Conservation (phyloP, 2,113 vertebrate species). For the Oreochromis spilurus region DNA sequence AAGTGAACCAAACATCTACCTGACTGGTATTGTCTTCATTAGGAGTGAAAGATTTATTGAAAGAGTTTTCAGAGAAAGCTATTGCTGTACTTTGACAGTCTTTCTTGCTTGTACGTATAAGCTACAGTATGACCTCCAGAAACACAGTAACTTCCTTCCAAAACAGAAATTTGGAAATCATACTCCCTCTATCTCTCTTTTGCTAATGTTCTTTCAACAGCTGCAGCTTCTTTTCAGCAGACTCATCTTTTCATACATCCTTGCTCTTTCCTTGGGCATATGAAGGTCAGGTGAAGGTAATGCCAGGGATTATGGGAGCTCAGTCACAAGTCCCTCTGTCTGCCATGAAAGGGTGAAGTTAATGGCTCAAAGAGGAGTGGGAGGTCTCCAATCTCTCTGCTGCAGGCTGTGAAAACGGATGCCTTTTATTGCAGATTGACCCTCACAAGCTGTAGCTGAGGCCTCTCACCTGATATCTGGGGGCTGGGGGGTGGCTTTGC, state of each 20-base stretch:
- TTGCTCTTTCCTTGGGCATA: conserved; percentile 51
- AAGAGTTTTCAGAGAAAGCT: background rate
- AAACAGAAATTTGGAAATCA: background rate
- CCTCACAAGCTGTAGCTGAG: conserved; percentile 56
- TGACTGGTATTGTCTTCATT: background rate
- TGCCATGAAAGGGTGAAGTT: conserved; percentile 72
- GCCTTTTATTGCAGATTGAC: conserved; percentile 77
- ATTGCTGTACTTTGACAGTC: background rate
- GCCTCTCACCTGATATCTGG: conserved; percentile 46
- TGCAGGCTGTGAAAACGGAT: conserved; percentile 68
- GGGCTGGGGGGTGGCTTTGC: conserved; percentile 14
- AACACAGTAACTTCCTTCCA: background rate
- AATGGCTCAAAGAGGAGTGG: conserved; percentile 72
- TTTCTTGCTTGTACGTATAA: background rate
- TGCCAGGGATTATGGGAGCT: conserved; percentile 69
- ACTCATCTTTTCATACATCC: conserved; percentile 28
- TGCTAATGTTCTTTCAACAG: conserved; percentile 5
- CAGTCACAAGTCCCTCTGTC: conserved; percentile 55
- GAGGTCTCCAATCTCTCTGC: conserved; percentile 64
- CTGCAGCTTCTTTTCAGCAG: conserved; percentile 12
- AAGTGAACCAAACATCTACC: background rate
- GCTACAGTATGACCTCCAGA: background rate
- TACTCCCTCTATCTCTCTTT: background rate
- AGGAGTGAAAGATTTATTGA: background rate
- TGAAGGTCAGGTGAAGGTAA: conserved; percentile 73